A percentile compares a stretch with the other conserved stretches of the same genome.
These are phyloP conservation scores for Hydrotaea diabolus DNA, from an alignment of 2,888 invertebrate genomes.

Conservation along the genomic window DNA sequence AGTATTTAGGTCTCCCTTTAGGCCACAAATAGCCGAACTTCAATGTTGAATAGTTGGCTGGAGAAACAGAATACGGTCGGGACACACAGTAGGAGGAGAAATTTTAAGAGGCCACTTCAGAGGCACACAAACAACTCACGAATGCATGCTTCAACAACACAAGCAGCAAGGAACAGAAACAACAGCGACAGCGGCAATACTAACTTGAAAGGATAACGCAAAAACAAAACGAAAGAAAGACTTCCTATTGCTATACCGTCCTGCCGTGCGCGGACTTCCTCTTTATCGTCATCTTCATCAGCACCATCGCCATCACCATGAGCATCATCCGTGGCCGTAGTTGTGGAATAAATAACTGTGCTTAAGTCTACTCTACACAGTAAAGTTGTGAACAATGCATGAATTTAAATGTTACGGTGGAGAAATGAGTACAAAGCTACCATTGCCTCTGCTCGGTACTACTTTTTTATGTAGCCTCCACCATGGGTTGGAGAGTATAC, in stretches of 20 bases:
- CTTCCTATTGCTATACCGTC: not conserved
- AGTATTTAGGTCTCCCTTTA: slow-evolving; percentile 34
- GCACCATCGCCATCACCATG: slow-evolving; percentile 9
- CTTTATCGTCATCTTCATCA: not conserved
- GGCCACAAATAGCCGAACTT: slow-evolving; percentile 43
- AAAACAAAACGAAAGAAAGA: not conserved
- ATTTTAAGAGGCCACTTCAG: slow-evolving; percentile 42
- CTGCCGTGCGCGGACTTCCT: not conserved
- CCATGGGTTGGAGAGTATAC: too few relatives aligned
- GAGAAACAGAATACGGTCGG: not conserved
- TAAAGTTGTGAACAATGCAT: slow-evolving; percentile 42
- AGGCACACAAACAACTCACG: slow-evolving; percentile 15
- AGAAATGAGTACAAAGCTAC: slow-evolving; percentile 16
- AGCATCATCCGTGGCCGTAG: slow-evolving; percentile 21
- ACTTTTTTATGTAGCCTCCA: too few relatives aligned
- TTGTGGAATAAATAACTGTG: slow-evolving; percentile 31
- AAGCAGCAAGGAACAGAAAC: not conserved
- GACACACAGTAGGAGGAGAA: not conserved
- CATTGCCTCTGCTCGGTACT: not conserved
- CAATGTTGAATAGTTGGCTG: slow-evolving; percentile 24
- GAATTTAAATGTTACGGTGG: slow-evolving; percentile 28
- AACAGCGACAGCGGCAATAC: not conserved
- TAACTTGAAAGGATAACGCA: not conserved
- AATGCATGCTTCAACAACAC: slow-evolving; percentile 29
- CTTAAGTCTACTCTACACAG: not conserved